Base-by-base conservation (phyloP, 2,797 vertebrate genomes). In the Pyrrhura leucotis region DNA sequence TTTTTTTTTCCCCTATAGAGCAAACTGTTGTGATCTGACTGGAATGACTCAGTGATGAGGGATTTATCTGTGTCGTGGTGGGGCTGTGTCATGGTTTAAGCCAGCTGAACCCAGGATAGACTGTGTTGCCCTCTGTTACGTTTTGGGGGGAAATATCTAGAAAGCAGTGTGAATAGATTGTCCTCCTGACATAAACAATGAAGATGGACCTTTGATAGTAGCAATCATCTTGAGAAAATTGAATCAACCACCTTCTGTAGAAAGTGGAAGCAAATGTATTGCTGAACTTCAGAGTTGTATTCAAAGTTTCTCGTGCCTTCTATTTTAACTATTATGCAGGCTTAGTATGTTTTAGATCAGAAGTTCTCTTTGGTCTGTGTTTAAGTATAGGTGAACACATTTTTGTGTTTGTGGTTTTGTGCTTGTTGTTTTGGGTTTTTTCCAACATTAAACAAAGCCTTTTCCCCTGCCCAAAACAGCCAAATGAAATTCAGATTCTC, bases 401-500 rank as follows among this genome's bases (percentile, higher is more conserved):
- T 42, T 45, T 9, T 71, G 14, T 31, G 6, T 53, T 73, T 79
- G 6, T 72, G n/a, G 7, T 51, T 62, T 77, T 23, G 10, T 23
- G 45, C 25, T 59, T 26, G 16, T 65, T 74, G 20, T 63, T 35
- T 2, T 12, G 53, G 1, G 0, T 2, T 6, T 47, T 56, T 50
- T 65, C 44, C 9, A 56, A 15, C 22, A 53, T 54, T 66, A 76
- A 80, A 54, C 20, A 23, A 79, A 82, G 37, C 71, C 26, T 26
- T 86, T 78, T 94, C 12, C 16, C 16, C 21, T 85, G 23, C 21
- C 73, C 47, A 20, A 14, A 69, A 9, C 48, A 66, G 33, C 51
- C 39, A 75, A 81, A 58, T 61, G 20, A 56, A 93, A 90, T 96
- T 95, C 58, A 88, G 5, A 79, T 94, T 93, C 61, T 91, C 54